Base-by-base conservation (phyloP, 2,888 invertebrate genomes). In the Baccha elongata region DNA sequence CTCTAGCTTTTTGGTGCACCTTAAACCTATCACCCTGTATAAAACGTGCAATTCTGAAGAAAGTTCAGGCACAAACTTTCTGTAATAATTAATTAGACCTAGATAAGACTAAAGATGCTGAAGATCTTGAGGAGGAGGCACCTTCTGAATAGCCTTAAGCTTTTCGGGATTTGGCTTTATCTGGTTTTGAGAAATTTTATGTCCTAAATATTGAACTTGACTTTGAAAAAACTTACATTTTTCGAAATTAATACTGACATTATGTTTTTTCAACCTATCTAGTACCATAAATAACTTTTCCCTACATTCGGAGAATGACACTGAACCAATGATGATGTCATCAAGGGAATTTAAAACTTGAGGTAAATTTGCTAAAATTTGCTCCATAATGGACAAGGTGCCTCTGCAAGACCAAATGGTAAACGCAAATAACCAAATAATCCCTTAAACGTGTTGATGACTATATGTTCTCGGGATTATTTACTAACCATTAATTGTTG, bases 361-460 rank as follows among this genome's bases (percentile, higher is more conserved):
- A 0, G 48, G 6, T 6, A 81, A 13, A 26, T 50, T 48, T 0
- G 32, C 15, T 58, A 78, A 50, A 19, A 76, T 74, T 78, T 42
- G 55, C 26, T 74, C 78, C 69, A 84, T 78, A 10, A 69, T 23
- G 23, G 42, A 69, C 26, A 79, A 69, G 88, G 87, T 23, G 87
- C 88, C 42, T 85, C 78, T 6, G 86, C 85, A 10, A 88, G n/a
- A n/a, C n/a, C n/a, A n/a, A n/a, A n/a, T n/a, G n/a, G n/a, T 52
- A 88, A 71, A 11, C 87, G 52, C 6, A 83, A 87, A 74, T 84
- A 85, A 52, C 83, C 60, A 74, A 85, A 88, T 29, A 88, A 71
- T 3, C 88, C 88, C 60, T 87, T 88, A 53, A 85, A 87, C 1
- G 88, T 89, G 71, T 80, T 88, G 42, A 89, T 85, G 1, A 87